Conservation (phyloP, 2,888 invertebrate genomes). For the Rotaria socialis region DNA sequence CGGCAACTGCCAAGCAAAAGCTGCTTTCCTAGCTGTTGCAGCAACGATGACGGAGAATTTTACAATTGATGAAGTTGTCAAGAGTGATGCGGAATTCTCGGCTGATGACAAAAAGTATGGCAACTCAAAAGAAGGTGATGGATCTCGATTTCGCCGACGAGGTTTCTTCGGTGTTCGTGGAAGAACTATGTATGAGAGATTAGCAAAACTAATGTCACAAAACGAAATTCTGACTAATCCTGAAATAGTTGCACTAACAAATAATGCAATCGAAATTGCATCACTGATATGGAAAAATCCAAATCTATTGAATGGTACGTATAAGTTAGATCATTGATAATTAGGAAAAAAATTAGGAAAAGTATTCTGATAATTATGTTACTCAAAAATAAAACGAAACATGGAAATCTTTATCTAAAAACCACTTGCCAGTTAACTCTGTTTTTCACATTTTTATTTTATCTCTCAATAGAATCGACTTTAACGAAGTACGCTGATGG, state of each 20-base stretch:
- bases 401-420: too few species aligned
- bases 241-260: neutral
- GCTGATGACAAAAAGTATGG: neutral
- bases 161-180: neutral
- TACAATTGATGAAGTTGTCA: neutral
- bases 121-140: neutral
- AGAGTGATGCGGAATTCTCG: neutral
- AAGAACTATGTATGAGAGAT: neutral
- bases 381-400: too few species aligned
- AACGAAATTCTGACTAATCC: neutral
- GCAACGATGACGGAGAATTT: neutral
- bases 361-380: too few species aligned
- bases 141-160: neutral
- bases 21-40: neutral
- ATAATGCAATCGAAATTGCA: neutral
- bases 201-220: neutral
- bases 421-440: too few species aligned
- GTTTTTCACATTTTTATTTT: too few species aligned
- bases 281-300: neutral
- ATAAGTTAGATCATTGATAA: too few species aligned
- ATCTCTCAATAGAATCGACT: neutral
- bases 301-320: neutral
- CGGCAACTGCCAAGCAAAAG: neutral
- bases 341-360: too few species aligned
- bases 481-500: neutral